Conservation (phyloP, 2,113 vertebrate species). For the Hepsetus odoe region DNA sequence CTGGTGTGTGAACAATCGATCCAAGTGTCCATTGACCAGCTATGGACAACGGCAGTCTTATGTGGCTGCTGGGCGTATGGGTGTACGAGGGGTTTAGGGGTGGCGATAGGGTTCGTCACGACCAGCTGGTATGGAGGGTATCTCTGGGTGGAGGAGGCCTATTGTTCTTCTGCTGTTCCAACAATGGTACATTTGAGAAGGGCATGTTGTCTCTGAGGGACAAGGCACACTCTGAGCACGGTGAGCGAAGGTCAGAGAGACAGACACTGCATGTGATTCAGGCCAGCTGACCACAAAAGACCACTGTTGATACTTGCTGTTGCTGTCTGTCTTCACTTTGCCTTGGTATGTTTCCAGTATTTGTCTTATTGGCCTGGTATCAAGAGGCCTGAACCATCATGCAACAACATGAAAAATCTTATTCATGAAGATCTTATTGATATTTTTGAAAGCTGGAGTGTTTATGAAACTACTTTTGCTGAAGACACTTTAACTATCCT, state of each 20-base stretch:
- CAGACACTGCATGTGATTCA: constrained; percentile 48
- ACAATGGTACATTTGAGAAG: constrained; percentile 54
- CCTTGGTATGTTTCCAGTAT: constrained; percentile 40
- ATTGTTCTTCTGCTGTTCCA: constrained; percentile 50
- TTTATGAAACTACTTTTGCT: background rate
- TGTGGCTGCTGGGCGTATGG: constrained; percentile 46
- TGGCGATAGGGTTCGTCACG: constrained; percentile 53
- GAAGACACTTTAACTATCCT: background rate
- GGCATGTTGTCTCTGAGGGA: constrained; percentile 44
- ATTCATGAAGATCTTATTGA: too few relatives aligned
- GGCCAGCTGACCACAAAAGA: constrained; percentile 38
- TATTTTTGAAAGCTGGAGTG: background rate
- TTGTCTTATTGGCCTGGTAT: constrained; percentile 15
- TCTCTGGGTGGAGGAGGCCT: constrained; percentile 47
- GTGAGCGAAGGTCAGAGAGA: constrained; percentile 39
- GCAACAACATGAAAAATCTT: background rate
- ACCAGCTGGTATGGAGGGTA: constrained; percentile 60
- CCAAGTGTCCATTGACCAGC: constrained; percentile 57
- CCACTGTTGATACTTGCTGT: constrained; percentile 32
- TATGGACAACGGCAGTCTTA: constrained; percentile 53
- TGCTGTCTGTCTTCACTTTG: constrained; percentile 40
- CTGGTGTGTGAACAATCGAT: constrained; percentile 55
- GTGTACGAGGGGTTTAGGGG: constrained; percentile 48
- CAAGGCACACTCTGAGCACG: constrained; percentile 34
- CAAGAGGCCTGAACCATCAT: constrained; percentile 14